phyloP scores from a whole-genome alignment of 2,888 invertebrate species.

The Lysandra bellargus region DNA sequence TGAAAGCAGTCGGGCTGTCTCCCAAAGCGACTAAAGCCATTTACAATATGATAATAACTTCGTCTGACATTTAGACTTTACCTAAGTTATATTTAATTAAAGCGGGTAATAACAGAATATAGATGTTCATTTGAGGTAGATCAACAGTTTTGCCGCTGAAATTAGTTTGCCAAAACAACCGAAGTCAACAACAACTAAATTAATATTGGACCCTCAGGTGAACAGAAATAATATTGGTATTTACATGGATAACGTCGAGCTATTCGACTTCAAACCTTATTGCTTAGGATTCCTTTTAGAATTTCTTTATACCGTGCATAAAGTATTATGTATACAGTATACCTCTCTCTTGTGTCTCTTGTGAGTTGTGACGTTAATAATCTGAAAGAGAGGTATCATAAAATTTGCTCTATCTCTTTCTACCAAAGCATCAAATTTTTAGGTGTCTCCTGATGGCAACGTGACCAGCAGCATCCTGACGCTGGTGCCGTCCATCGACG shows the following conservation, averaged over 20 bases:
- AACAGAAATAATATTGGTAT: conserved; percentile 11
- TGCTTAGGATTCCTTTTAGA: background rate
- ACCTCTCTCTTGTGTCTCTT: no score
- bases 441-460: conserved; percentile 82
- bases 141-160: background rate
- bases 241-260: background rate
- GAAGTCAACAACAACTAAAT: conserved; percentile 1
- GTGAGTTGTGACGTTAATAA: no score
- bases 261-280: background rate
- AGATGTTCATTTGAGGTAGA: background rate
- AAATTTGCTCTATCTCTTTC: no score
- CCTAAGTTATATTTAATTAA: background rate
- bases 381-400: no score
- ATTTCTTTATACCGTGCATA: background rate
- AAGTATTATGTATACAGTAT: background rate
- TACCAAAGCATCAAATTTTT: background rate
- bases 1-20: background rate
- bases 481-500: conserved; percentile 83
- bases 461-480: conserved; percentile 83
- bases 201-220: conserved; percentile 6
- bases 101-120: background rate
- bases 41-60: background rate
- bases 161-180: conserved; percentile 16
- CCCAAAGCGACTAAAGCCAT: no score
- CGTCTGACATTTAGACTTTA: background rate